Base-by-base conservation (phyloP, 1,140 invertebrate genomes). In the Stegodyphus dumicola region DNA sequence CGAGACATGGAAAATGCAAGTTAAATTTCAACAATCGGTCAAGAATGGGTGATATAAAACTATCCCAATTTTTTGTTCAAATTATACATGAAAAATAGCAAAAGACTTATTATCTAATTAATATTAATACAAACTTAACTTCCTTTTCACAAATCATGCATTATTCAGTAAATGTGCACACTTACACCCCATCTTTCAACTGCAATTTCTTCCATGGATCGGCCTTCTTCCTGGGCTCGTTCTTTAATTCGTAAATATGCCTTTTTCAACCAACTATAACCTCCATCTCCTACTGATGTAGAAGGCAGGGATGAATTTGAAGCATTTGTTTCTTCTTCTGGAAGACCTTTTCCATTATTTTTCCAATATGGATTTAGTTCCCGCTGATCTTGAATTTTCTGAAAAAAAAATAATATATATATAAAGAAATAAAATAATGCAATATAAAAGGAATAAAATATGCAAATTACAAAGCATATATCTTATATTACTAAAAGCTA, bases 361-460 rank as follows among this genome's bases (percentile, higher is more conserved):
- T 96, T 96, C 96, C 96, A 98, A 90, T 97, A 96, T 2, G 96
- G 96, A 93, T 99, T 99, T 70, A 97, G 91, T 92, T 98, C 97
- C 88, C 93, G 92, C 5, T 89, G 90, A 89, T 94, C 94, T 87
- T 94, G 94, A 5, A 94, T 93, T 64, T 94, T 94, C 92, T 96
- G 83, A 67, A 84, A 65, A 60, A n/a, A 11, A 78, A 85, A 15
- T 48, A 13, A 56, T 6, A 73, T 18, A 75, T 48, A 6, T 67
- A 48, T 18, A 4, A 6, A 5, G 51, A 17, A n/a, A 17, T 3
- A 33, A 6, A 10, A n/a, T 33, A 71, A 9, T 64, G n/a, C 7
- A 48, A 71, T 52, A 10, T 1, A 11, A 7, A 49, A 48, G 6
- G 4, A 51, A 17, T 51, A 51, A 87, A 85, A 48, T 65, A 71